Base-by-base conservation (phyloP, 2,888 invertebrate species). In the Polylopha cassiicola region DNA sequence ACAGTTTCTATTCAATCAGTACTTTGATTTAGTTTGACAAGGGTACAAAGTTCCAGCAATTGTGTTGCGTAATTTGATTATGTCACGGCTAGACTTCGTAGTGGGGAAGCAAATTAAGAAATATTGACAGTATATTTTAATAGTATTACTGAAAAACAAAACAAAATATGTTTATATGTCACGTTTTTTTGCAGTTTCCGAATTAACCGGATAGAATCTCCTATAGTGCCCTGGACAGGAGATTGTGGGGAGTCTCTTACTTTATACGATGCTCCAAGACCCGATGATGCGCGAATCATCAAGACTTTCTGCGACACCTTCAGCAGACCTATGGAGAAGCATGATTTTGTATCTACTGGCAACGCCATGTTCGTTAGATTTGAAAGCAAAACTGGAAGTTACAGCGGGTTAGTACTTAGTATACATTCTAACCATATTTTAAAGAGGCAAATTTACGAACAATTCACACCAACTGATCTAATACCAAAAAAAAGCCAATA, bases 231-330 rank as follows among this genome's bases (percentile, higher is more conserved):
- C 1, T 94, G 92, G 78, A 94, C 94, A 14, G 94, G 94, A 0
- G 95, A 96, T 62, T 96, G 95, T 55, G 95, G 95, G 0, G 96
- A 96, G 62, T 95, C 95, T 2, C 80, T 97, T 15, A 96, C 96
- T 0, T 87, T 97, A 3, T 97, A 96, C 69, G 97, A 97, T 59
- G 92, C 95, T 0, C 89, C 93, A 14, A 91, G 93, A 86, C 93
- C 95, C 3, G 95, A 96, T 63, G 95, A 95, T 50, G 94, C 95
- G 0, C 89, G 91, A 52, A 95, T 97, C 58, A 95, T 96, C 63
- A 96, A 96, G 74, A 96, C 95, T 1, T 96, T 97, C 79, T 97
- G 97, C 75, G 96, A 97, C 73, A 96, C 96, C 2, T 95, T 95
- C 79, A 95, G 95, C 17, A 90, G 94, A 48, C 95, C 95, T 0